phyloP scores from a whole-genome alignment of 64 coral and sea anemone species.

The Anthopleura sola region DNA sequence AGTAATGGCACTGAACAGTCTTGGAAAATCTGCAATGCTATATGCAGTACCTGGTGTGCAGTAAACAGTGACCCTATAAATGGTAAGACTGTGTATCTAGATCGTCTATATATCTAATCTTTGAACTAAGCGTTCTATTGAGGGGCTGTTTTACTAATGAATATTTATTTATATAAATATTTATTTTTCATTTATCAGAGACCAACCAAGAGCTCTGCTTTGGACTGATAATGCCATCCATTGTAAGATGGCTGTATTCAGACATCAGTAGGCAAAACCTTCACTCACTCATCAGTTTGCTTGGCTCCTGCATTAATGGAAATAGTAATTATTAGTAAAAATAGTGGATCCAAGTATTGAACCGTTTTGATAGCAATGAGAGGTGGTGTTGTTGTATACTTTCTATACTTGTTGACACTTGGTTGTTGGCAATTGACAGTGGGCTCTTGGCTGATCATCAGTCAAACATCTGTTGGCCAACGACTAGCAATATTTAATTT shows the following conservation, averaged over 20 bases:
- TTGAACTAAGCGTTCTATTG: neutral
- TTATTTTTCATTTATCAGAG: neutral
- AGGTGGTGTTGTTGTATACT: no score
- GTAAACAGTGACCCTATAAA: neutral
- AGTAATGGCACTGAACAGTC: neutral
- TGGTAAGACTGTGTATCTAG: neutral
- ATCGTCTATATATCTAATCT: neutral
- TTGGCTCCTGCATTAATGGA: constrained; percentile 6
- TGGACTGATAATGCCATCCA: neutral
- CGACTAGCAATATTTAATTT: no score
- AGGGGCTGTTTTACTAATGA: neutral
- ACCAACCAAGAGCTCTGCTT: constrained; percentile 15
- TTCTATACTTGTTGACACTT: no score
- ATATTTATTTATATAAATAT: no score
- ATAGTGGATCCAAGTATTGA: no score
- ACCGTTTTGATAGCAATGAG: no score
- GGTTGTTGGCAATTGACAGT: no score
- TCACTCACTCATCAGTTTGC: constrained; percentile 9
- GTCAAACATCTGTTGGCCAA: no score
- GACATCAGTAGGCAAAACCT: neutral
- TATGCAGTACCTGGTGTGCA: constrained; percentile 9
- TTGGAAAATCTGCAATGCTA: neutral
- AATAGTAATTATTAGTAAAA: neutral
- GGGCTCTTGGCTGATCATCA: no score
- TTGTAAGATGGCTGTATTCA: neutral